phyloP scores from a whole-genome alignment of 2,888 invertebrate genomes.

The Pristionchus fissidentatus region DNA sequence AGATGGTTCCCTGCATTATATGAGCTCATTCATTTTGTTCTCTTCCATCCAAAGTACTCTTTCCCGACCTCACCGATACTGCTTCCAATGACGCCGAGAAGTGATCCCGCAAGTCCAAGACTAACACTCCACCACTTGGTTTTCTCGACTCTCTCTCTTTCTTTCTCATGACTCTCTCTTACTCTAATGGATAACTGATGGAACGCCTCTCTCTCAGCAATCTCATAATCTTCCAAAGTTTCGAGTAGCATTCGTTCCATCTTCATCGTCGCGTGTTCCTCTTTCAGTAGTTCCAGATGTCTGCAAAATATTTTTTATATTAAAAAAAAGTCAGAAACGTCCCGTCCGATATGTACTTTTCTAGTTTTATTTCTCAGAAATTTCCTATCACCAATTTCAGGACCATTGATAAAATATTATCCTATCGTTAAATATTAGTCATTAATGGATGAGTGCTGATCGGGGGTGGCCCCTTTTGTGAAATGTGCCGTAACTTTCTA shows the following conservation, averaged over 20 bases:
- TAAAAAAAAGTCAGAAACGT: not conserved
- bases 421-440: too few species aligned
- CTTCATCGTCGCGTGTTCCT: conserved; percentile 81
- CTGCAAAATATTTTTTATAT: conserved; percentile 73
- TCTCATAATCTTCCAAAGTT: conserved; percentile 82
- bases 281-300: conserved; percentile 84
- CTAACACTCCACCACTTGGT: conserved; percentile 89
- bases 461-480: too few species aligned
- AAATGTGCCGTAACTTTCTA: too few species aligned
- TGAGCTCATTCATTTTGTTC: not conserved
- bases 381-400: too few species aligned
- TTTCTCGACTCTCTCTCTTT: conserved; percentile 86
- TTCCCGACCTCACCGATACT: conserved; percentile 58
- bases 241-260: conserved; percentile 79
- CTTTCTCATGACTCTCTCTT: conserved; percentile 87
- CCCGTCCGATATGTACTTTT: too few species aligned
- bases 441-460: too few species aligned
- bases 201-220: conserved; percentile 83
- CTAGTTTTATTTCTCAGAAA: too few species aligned
- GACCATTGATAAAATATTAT: too few species aligned
- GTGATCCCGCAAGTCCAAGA: conserved; percentile 83
- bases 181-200: conserved; percentile 77
- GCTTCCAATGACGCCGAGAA: conserved; percentile 81
- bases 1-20: conserved; percentile 63
- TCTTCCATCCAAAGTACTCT: not conserved